Conservation (phyloP, 2,113 vertebrate genomes). For the Pipa parva region DNA sequence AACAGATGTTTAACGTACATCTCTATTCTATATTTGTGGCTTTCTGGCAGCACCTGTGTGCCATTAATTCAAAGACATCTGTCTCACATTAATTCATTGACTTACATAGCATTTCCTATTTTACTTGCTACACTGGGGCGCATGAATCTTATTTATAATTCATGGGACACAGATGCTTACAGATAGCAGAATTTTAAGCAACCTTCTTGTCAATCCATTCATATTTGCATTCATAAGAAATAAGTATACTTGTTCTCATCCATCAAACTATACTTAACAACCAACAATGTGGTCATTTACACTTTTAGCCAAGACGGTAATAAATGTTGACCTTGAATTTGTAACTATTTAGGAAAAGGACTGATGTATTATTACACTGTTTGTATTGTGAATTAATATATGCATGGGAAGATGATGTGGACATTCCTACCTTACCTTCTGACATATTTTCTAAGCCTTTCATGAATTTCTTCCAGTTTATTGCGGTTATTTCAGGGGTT, state of each 20-base stretch:
- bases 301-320: slow-evolving; percentile 18
- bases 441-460: too few relatives aligned
- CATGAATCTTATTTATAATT: slow-evolving; percentile 66
- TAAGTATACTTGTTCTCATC: slow-evolving; percentile 55
- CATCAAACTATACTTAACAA: slow-evolving; percentile 53
- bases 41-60: slow-evolving; percentile 58
- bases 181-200: slow-evolving; percentile 55
- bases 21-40: slow-evolving; percentile 55
- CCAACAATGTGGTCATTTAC: slow-evolving; percentile 56
- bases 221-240: slow-evolving; percentile 51
- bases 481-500: too few relatives aligned
- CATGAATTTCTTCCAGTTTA: too few relatives aligned
- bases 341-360: too few relatives aligned
- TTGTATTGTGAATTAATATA: too few relatives aligned
- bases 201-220: slow-evolving; percentile 58
- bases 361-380: too few relatives aligned
- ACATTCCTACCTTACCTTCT: too few relatives aligned
- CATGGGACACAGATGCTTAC: slow-evolving; percentile 64
- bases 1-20: slow-evolving; percentile 59
- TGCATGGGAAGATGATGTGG: too few relatives aligned
- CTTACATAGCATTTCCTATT: slow-evolving; percentile 58
- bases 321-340: too few relatives aligned
- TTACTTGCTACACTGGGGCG: slow-evolving; percentile 54
- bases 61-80: slow-evolving; percentile 63
- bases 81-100: slow-evolving; percentile 64